These are phyloP conservation scores for Mandrillus leucophaeus DNA, from an alignment of 2,113 vertebrate species.

Conservation along the genomic window DNA sequence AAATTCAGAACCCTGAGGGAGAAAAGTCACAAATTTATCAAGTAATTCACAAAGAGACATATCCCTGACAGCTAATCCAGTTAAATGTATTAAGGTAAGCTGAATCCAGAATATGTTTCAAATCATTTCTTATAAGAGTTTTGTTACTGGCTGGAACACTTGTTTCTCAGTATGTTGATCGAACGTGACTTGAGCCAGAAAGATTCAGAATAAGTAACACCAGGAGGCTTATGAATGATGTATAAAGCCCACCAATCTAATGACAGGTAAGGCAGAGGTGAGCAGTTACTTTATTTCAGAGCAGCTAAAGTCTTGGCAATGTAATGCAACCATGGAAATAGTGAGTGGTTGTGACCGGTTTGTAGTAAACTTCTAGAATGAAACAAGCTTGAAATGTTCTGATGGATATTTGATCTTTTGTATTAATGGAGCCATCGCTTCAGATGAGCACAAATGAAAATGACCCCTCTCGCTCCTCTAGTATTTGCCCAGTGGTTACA, in stretches of 20 bases:
- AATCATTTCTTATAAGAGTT: slow-evolving; percentile 44
- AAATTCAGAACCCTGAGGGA: slow-evolving; percentile 23
- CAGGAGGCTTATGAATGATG: slow-evolving; percentile 61
- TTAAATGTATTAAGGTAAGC: slow-evolving; percentile 50
- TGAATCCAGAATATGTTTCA: slow-evolving; percentile 1
- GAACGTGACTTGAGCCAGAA: slow-evolving; percentile 54
- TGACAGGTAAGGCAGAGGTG: background rate
- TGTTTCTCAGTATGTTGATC: slow-evolving; percentile 55
- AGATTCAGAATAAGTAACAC: slow-evolving; percentile 37
- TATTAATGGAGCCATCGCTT: background rate
- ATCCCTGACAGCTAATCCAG: slow-evolving; percentile 54
- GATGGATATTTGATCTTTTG: background rate
- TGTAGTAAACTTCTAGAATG: background rate
- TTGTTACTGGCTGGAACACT: slow-evolving; percentile 40
- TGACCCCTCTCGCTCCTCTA: background rate
- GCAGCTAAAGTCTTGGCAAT: background rate
- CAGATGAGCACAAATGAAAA: background rate
- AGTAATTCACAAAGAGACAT: slow-evolving; percentile 45
- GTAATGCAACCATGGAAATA: background rate
- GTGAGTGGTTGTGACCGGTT: background rate
- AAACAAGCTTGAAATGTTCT: background rate
- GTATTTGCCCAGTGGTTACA: background rate
- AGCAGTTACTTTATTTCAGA: slow-evolving; percentile 52
- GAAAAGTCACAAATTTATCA: slow-evolving; percentile 34
- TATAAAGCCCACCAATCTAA: slow-evolving; percentile 9